phyloP scores from a whole-genome alignment of 2,113 vertebrate genomes.

The Misgurnus mizolepis region DNA sequence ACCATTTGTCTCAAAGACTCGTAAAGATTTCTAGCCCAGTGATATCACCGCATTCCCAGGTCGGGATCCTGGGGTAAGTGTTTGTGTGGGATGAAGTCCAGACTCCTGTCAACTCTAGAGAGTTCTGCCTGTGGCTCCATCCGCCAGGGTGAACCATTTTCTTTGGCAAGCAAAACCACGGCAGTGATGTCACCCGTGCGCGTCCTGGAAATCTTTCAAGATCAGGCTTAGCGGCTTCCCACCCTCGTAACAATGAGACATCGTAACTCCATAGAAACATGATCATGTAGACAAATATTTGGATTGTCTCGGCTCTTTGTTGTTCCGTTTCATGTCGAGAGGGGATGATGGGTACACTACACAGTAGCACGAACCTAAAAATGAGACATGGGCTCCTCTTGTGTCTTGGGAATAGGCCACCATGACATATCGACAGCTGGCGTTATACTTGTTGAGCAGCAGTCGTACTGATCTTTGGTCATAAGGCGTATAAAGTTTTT shows the following conservation, averaged over 20 bases:
- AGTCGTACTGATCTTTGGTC: conserved; percentile 2
- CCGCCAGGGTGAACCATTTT: conserved; percentile 56
- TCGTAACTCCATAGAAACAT: conserved; percentile 32
- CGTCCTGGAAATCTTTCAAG: not conserved
- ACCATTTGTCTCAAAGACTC: conserved; percentile 54
- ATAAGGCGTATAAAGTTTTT: conserved; percentile 32
- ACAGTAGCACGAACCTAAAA: conserved; percentile 28
- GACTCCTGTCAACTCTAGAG: conserved; percentile 58
- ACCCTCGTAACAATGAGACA: not conserved
- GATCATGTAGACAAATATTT: conserved; percentile 37
- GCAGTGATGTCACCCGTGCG: conserved; percentile 54
- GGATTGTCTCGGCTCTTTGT: conserved; percentile 12
- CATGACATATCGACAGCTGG: conserved; percentile 40
- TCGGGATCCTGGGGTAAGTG: conserved; percentile 55
- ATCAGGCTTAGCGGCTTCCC: conserved; percentile 17
- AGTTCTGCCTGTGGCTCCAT: conserved; percentile 55
- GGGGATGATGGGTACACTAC: conserved; percentile 28
- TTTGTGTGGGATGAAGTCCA: conserved; percentile 66
- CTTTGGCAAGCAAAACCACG: conserved; percentile 54
- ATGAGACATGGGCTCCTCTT: not conserved
- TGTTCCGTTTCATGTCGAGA: conserved; percentile 30
- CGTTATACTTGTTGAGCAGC: conserved; percentile 19
- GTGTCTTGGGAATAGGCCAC: conserved; percentile 17
- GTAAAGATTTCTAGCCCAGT: conserved; percentile 60
- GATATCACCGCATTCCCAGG: conserved; percentile 62